phyloP scores from a whole-genome alignment of 1,140 invertebrate genomes.

The Drosophila sproati region DNA sequence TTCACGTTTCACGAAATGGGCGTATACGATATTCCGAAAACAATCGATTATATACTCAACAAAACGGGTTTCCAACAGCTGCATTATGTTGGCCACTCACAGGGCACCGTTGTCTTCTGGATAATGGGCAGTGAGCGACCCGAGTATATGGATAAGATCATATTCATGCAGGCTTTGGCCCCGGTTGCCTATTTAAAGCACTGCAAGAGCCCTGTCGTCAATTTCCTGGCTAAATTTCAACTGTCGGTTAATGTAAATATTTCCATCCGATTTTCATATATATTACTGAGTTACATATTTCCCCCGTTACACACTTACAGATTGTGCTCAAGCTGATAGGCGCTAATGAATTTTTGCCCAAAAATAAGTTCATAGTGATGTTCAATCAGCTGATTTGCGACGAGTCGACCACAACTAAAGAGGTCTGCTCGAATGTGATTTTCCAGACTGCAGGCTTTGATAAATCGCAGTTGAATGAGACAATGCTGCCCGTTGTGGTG shows the following conservation, averaged over 20 bases:
- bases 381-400: conserved; percentile 84
- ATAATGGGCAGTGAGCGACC: conserved; percentile 88
- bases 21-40: conserved; percentile 86
- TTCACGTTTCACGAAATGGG: conserved; percentile 89
- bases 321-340: conserved; percentile 84
- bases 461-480: conserved; percentile 86
- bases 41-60: conserved; percentile 87
- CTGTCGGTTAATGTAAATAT: conserved; percentile 70
- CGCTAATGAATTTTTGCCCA: conserved; percentile 86
- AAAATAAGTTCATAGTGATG: conserved; percentile 83
- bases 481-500: conserved; percentile 89
- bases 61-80: conserved; percentile 85
- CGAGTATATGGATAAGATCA: conserved; percentile 88
- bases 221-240: conserved; percentile 74
- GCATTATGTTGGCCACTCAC: conserved; percentile 87
- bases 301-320: conserved; percentile 22
- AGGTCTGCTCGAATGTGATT: conserved; percentile 86
- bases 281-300: background rate
- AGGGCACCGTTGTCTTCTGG: conserved; percentile 88
- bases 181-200: conserved; percentile 86
- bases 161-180: conserved; percentile 87
- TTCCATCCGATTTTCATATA: background rate
- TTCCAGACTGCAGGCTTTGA: conserved; percentile 87
- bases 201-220: conserved; percentile 78
- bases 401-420: conserved; percentile 83